phyloP scores from a whole-genome alignment of 2,888 invertebrate genomes.

The Drosophila birchii region DNA sequence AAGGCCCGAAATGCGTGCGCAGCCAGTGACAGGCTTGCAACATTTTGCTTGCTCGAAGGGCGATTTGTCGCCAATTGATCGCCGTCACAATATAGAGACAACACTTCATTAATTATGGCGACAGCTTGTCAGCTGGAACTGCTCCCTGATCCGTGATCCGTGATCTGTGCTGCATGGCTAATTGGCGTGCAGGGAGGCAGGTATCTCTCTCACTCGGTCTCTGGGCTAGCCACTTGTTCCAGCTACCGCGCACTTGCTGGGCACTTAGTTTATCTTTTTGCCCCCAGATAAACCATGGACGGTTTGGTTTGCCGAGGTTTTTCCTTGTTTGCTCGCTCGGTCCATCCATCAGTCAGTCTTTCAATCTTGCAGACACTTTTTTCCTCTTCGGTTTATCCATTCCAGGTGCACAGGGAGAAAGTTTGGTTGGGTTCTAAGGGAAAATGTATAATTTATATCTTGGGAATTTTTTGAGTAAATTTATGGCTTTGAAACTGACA shows the following conservation, averaged over 20 bases:
- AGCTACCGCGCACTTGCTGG: slow-evolving; percentile 26
- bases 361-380: slow-evolving; percentile 75
- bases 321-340: slow-evolving; percentile 52
- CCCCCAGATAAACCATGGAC: slow-evolving; percentile 30
- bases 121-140: slow-evolving; percentile 61
- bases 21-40: slow-evolving; percentile 48
- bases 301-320: slow-evolving; percentile 36
- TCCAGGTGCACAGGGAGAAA: slow-evolving; percentile 2
- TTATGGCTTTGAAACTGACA: too few relatives aligned
- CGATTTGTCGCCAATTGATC: slow-evolving; percentile 43
- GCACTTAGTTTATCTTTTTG: slow-evolving; percentile 26
- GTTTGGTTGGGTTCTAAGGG: too few relatives aligned
- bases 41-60: slow-evolving; percentile 37
- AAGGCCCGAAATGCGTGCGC: slow-evolving; percentile 41
- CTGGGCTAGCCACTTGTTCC: slow-evolving; percentile 24
- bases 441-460: not conserved
- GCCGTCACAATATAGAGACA: slow-evolving; percentile 56
- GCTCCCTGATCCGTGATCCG: slow-evolving; percentile 17
- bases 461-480: too few relatives aligned
- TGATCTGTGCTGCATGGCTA: slow-evolving; percentile 23
- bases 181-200: slow-evolving; percentile 19
- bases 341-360: slow-evolving; percentile 60
- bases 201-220: slow-evolving; percentile 7
- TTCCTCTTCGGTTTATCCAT: slow-evolving; percentile 56
- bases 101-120: slow-evolving; percentile 66